Evolutionary conservation across 1,140 invertebrate genomes (phyloP), one percentile per base, ranked within the genome.

Genomic region (Drosophila athabasca): DNA sequence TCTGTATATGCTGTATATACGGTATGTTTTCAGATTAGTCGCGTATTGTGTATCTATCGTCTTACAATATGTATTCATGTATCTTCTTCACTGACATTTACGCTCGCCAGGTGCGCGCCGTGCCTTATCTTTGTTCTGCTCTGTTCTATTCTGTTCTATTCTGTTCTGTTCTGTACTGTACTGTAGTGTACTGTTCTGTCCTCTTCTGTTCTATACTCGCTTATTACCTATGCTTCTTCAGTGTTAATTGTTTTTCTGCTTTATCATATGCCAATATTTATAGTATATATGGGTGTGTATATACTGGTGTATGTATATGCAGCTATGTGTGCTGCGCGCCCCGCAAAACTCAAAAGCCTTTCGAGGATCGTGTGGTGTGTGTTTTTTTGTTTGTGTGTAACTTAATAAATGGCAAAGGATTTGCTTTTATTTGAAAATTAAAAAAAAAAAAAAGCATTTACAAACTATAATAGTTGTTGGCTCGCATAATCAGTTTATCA

Each of bases 391-490:
- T 53, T 61, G 68, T 77, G 51, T 82, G 53, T 87, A 82, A 88
- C 82, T 85, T 87, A 85, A 81, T 77, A 80, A 39, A 85, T 85
- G 81, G 81, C 81, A 85, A 85, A 85, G 59, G 74, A 78, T 81
- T 85, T 82, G 54, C 59, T 87, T 85, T 87, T 87, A 81, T 85
- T 85, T 85, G 69, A 85, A 84, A 85, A 85, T 85, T 68, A 85
- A 81, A 26, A 26, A 85, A 81, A 19, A 19, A 87, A 85, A 87
- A 85, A 85, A 85, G 81, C 81, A 85, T 81, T 85, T 85, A 85
- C 82, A 85, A 85, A 85, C 81, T 85, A 85, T 85, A 85, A 85
- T 85, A 87, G 81, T 85, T 85, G 81, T 85, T 85, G 81, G 81
- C 78, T 87, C 81, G 81, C 77, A 62, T 85, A 85, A 81, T 85